Percentiles rank a stretch among this genome's conserved stretches.
Evolutionary conservation across 2,888 invertebrate genomes (phyloP).

Genomic region (Chrysotoxum bicinctum): DNA sequence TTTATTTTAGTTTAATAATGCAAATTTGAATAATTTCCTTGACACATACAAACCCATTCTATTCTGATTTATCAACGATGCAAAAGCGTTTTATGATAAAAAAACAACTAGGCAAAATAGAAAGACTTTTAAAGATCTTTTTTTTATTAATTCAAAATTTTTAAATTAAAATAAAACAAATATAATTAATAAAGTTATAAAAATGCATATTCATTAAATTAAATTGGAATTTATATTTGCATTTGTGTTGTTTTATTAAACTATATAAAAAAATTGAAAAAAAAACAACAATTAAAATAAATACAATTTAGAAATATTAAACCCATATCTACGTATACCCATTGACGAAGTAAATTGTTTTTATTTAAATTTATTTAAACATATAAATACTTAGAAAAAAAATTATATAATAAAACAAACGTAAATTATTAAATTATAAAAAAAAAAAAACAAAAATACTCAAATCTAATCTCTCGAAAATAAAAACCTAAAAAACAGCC

Average conservation of each 20-base stretch:
- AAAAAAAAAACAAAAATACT: constrained; percentile 26
- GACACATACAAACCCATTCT: not conserved
- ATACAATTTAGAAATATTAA: constrained; percentile 17
- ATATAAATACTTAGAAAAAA: constrained; percentile 4
- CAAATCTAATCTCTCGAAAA: constrained; percentile 32
- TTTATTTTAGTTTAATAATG: not conserved
- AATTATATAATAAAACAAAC: not conserved
- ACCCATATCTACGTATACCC: constrained; percentile 52
- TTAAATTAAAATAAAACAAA: not conserved
- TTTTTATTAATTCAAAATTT: constrained; percentile 24
- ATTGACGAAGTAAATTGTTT: not conserved
- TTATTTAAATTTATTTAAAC: constrained; percentile 9
- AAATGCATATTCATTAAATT: constrained; percentile 22
- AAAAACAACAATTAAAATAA: not conserved
- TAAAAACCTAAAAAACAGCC: constrained; percentile 36
- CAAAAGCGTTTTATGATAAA: constrained; percentile 1
- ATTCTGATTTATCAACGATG: not conserved
- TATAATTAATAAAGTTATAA: constrained; percentile 8
- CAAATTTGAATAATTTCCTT: not conserved
- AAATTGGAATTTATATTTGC: constrained; percentile 26
- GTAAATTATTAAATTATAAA: not conserved
- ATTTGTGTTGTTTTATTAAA: constrained; percentile 42
- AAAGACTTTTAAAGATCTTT: constrained; percentile 48
- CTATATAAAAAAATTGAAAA: not conserved
- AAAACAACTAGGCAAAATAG: constrained; percentile 44